Percentiles rank a stretch among this genome's conserved stretches.
Conservation (phyloP, 2,113 vertebrate species). For the Lophotis ruficrista region DNA sequence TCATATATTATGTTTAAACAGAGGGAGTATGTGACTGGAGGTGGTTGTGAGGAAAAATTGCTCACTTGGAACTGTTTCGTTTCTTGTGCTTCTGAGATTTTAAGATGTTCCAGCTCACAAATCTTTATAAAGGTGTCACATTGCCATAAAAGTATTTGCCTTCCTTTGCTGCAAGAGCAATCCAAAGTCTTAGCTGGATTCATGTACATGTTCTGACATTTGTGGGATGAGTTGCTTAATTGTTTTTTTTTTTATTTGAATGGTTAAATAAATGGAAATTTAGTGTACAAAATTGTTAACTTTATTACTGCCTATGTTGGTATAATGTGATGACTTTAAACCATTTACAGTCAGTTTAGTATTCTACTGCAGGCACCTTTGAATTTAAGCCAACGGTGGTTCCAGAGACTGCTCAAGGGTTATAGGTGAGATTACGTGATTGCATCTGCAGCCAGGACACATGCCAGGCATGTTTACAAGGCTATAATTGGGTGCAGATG, state of each 20-base stretch:
- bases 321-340: not conserved
- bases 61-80: not conserved
- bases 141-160: not conserved
- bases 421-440: constrained; percentile 41
- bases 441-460: constrained; percentile 11
- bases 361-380: not conserved
- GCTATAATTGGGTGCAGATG: constrained; percentile 2
- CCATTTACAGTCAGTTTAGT: not conserved
- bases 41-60: not conserved
- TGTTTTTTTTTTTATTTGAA: not conserved
- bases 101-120: not conserved
- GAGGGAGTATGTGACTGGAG: not conserved
- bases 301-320: not conserved
- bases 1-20: not conserved
- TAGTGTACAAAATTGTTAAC: not conserved
- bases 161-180: not conserved
- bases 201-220: not conserved
- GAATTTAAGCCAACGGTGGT: not conserved
- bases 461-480: constrained; percentile 23
- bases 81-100: not conserved
- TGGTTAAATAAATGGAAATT: not conserved
- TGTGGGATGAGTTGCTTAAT: not conserved
- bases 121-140: not conserved
- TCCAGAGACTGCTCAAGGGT: constrained; percentile 34
- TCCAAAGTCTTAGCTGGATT: not conserved